Evolutionary conservation across 2,113 vertebrate genomes (phyloP), one percentile per base, ranked within the genome.

Genomic region (Dissostichus mawsoni): DNA sequence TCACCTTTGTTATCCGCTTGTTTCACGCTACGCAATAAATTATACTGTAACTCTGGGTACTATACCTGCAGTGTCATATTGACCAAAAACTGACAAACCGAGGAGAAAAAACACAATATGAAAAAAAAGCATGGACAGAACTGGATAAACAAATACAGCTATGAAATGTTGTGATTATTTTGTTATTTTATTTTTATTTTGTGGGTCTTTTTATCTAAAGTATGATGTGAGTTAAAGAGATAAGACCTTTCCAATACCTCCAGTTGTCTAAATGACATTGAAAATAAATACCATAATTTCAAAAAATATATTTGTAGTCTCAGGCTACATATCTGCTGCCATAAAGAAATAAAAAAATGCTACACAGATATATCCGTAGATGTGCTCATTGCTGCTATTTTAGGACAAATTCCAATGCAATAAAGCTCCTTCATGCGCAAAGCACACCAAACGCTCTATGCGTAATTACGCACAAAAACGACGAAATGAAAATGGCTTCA

Each of bases 401-500:
- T 33, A 58, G 67, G 47, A 61, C 76, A 84, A 72, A 82, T 72
- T 65, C 65, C 18, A 3, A 17, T 59, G 20, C 51, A 80, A 50
- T 51, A 55, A 65, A 7, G 58, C 8, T 44, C 51, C 59, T 55
- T 53, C 64, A 67, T 53, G 68, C 20, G 41, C 79, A 64, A 36
- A 33, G 87, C 66, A 78, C 76, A 65, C 88, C 33, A 48, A 76
- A 84, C 64, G 75, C 63, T 61, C 50, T 2, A 2, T 87, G 89
- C 85, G 86, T 89, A 92, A 91, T 91, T 91, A 91, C 90, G 90
- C 89, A 90, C 23, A 14, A 74, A 87, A 70, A 71, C 36, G 74
- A 69, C 52, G 7, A 78, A 80, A 76, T 73, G 18, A 64, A 41
- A 55, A 56, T 48, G 48, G 52, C 64, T 76, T 68, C 69, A 82